Evolutionary conservation across 1,140 invertebrate genomes (phyloP).

Genomic region (Caerostris darwini): DNA sequence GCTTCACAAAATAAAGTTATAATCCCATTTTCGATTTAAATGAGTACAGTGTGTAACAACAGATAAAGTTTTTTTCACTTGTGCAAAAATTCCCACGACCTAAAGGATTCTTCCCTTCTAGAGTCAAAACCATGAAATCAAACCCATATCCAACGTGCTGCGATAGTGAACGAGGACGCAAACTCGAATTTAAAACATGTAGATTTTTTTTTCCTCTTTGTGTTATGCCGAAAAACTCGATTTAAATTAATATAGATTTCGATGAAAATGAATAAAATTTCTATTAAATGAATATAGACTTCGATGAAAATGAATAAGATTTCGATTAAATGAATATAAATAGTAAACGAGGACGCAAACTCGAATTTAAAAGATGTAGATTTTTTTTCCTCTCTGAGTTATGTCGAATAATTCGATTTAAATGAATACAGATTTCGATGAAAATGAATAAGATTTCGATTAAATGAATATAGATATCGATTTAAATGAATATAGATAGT

Average conservation of each 20-base stretch:
- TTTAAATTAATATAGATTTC: too few species aligned
- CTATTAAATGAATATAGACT: too few species aligned
- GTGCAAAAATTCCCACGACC: neutral
- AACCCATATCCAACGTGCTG: neutral
- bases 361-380: constrained; percentile 53
- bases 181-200: constrained; percentile 49
- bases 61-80: neutral
- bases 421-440: too few species aligned
- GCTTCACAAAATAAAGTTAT: too few species aligned
- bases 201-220: neutral
- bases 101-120: neutral
- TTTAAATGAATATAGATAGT: neutral
- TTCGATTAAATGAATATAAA: too few species aligned
- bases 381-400: neutral
- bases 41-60: neutral
- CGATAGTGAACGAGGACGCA: neutral
- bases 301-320: too few species aligned
- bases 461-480: too few species aligned
- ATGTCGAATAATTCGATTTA: neutral
- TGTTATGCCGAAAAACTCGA: neutral
- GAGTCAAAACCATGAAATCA: constrained; percentile 40
- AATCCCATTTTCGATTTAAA: too few species aligned
- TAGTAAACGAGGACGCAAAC: constrained; percentile 12
- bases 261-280: too few species aligned
- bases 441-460: too few species aligned